A percentile compares a stretch with the other conserved stretches of the same genome.
Conservation (phyloP, 1,140 invertebrate genomes). For the Danaus melanippus region DNA sequence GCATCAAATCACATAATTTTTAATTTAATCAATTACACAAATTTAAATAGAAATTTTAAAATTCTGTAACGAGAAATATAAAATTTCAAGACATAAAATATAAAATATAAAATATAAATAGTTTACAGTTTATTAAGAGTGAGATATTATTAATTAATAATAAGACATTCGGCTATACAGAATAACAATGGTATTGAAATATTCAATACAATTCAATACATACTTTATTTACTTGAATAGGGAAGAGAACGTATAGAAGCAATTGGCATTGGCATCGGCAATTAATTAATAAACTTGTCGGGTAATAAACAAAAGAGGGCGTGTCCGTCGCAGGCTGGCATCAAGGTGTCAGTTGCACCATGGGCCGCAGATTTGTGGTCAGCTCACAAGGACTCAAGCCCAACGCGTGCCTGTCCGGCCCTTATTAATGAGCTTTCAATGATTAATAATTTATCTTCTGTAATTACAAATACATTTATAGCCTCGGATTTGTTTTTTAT, state of each 20-base stretch:
- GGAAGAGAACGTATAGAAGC: background rate
- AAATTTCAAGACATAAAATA: too few relatives aligned
- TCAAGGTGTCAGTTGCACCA: constrained; percentile 49
- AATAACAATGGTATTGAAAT: constrained; percentile 13
- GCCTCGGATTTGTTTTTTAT: too few relatives aligned
- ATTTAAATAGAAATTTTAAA: too few relatives aligned
- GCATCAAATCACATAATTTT: constrained; percentile 13
- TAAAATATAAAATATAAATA: too few relatives aligned
- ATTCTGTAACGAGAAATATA: too few relatives aligned
- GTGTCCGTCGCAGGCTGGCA: constrained; percentile 31
- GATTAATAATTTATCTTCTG: too few relatives aligned
- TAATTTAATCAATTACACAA: too few relatives aligned
- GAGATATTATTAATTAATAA: too few relatives aligned
- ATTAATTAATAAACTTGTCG: constrained; percentile 42
- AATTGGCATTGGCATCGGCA: constrained; percentile 7
- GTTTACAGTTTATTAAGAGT: too few relatives aligned
- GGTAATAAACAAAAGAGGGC: constrained; percentile 52
- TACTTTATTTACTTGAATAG: background rate
- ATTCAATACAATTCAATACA: constrained; percentile 13
- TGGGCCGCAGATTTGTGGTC: constrained; percentile 55
- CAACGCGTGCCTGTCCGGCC: constrained; percentile 11
- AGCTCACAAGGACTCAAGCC: constrained; percentile 28
- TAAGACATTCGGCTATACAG: constrained; percentile 6
- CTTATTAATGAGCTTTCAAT: constrained; percentile 23
- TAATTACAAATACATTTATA: too few relatives aligned